Percentiles rank a stretch among this genome's conserved stretches.
phyloP scores from a whole-genome alignment of 2,797 vertebrate species.

The Otolemur crassicaudatus region DNA sequence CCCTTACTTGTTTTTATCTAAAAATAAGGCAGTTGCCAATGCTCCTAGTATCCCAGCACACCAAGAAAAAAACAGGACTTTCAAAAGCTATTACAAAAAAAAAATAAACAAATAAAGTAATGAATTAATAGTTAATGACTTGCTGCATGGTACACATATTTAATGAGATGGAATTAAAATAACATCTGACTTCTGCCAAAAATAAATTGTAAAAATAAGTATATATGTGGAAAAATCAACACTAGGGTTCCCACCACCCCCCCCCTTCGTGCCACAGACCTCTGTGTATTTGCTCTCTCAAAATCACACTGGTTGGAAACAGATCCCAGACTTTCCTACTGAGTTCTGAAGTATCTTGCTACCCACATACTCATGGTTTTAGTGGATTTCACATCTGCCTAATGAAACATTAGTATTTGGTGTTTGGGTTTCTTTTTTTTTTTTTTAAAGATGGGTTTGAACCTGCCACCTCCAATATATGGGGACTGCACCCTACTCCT shows the following conservation, averaged over 20 bases:
- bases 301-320: background rate
- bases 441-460: too few relatives aligned
- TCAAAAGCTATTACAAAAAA: background rate
- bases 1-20: background rate
- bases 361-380: constrained; percentile 27
- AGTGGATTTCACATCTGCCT: constrained; percentile 40
- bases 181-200: background rate
- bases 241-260: background rate
- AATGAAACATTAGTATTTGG: background rate
- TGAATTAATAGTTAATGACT: background rate
- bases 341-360: constrained; percentile 13
- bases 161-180: background rate
- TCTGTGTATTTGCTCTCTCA: background rate
- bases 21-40: background rate
- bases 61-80: background rate
- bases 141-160: background rate
- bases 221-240: background rate
- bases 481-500: too few relatives aligned
- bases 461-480: too few relatives aligned
- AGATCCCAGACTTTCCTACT: background rate
- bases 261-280: background rate
- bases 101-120: background rate
- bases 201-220: background rate
- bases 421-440: background rate
- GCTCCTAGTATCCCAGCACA: background rate